phyloP scores from a whole-genome alignment of 53 echinoderm and acorn worm genomes.

The Mesocentrotus franciscanus region DNA sequence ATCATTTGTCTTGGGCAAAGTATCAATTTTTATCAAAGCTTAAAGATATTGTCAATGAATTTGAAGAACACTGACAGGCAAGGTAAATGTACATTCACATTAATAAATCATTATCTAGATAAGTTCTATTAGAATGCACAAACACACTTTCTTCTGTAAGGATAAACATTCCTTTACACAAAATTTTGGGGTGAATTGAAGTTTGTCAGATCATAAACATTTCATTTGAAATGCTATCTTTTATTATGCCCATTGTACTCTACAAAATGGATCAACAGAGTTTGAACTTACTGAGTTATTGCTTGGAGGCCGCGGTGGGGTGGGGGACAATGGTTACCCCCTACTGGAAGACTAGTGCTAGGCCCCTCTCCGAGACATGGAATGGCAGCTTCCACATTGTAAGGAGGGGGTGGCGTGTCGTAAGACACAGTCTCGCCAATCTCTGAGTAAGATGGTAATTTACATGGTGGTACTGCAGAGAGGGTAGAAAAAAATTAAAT shows the following conservation, averaged over 20 bases:
- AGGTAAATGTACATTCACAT: neutral
- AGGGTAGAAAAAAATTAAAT: neutral
- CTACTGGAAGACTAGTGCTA: slow-evolving; percentile 70
- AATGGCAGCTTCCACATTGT: slow-evolving; percentile 80
- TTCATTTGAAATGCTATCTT: neutral
- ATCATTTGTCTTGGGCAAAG: neutral
- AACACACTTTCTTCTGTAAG: too few species aligned
- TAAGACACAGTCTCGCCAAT: slow-evolving; percentile 93
- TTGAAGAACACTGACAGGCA: neutral
- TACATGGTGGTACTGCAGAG: slow-evolving; percentile 94
- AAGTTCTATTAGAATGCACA: too few species aligned
- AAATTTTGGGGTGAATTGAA: neutral
- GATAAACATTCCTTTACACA: neutral
- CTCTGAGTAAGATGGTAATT: slow-evolving; percentile 94
- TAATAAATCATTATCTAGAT: neutral
- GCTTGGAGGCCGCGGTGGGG: slow-evolving; percentile 65
- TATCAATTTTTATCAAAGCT: neutral
- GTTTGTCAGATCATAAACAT: neutral
- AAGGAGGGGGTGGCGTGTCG: slow-evolving; percentile 96
- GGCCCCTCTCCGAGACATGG: slow-evolving; percentile 67
- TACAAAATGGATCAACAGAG: neutral
- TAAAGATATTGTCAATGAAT: neutral
- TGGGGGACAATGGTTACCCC: slow-evolving; percentile 53
- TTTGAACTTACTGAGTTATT: slow-evolving; percentile 59
- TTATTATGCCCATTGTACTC: too few species aligned